Conservation (phyloP, 2,888 invertebrate species). For the Lissonota sp. region DNA sequence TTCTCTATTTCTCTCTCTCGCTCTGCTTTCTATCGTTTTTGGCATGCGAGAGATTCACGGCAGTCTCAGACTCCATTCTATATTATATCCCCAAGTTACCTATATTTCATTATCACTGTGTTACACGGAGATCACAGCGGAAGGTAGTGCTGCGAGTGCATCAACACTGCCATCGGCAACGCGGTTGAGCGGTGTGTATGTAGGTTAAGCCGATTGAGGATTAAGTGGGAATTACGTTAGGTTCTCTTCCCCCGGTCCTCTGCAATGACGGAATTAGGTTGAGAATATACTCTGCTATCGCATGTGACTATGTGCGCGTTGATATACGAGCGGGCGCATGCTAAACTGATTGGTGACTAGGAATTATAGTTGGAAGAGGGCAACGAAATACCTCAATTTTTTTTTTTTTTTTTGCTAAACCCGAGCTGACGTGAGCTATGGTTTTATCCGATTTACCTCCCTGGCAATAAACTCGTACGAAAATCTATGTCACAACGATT, state of each 20-base stretch:
- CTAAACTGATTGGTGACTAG: slow-evolving; percentile 17
- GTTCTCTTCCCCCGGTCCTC: slow-evolving; percentile 51
- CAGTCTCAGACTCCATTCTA: slow-evolving; percentile 25
- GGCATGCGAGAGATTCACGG: slow-evolving; percentile 16
- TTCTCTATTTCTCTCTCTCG: background rate
- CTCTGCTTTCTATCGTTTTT: background rate
- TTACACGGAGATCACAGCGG: slow-evolving; percentile 10
- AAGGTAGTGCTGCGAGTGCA: slow-evolving; percentile 44
- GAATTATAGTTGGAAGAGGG: background rate
- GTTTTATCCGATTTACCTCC: background rate
- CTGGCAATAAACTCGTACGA: background rate
- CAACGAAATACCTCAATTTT: background rate
- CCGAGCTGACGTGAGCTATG: background rate
- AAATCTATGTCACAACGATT: background rate
- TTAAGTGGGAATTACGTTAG: slow-evolving; percentile 71
- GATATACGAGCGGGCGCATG: slow-evolving; percentile 18
- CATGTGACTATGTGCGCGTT: slow-evolving; percentile 11
- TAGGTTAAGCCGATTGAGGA: slow-evolving; percentile 73
- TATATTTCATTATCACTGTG: slow-evolving; percentile 7
- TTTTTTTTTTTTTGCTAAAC: background rate
- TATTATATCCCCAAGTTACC: slow-evolving; percentile 14
- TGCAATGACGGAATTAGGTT: slow-evolving; percentile 67
- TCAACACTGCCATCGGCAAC: slow-evolving; percentile 52
- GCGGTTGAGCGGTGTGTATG: slow-evolving; percentile 66
- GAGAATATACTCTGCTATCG: slow-evolving; percentile 62